Conservation (phyloP, 1,140 invertebrate species). For the Neodiprion pinetum region DNA sequence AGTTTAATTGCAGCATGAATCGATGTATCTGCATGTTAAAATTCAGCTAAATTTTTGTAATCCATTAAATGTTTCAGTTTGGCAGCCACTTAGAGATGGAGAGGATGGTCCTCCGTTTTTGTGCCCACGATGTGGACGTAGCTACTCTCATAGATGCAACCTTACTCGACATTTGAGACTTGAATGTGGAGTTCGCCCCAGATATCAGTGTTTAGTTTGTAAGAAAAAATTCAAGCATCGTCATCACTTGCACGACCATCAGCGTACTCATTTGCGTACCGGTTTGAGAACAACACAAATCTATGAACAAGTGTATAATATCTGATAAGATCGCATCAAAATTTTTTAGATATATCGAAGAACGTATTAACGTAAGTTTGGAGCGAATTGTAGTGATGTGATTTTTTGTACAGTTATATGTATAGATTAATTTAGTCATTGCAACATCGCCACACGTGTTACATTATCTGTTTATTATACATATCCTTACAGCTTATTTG, state of each 20-base stretch:
- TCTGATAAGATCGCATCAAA: too few species aligned
- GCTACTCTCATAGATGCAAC: conserved; percentile 56
- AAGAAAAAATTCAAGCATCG: conserved; percentile 61
- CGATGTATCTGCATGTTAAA: too few species aligned
- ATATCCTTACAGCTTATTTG: too few species aligned
- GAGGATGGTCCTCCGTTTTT: conserved; percentile 40
- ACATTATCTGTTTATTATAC: too few species aligned
- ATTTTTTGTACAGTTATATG: too few species aligned
- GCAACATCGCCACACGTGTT: too few species aligned
- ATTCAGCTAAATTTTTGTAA: conserved; percentile 8
- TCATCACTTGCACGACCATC: conserved; percentile 55
- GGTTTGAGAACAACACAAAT: background rate
- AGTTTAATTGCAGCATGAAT: too few species aligned
- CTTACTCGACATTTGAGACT: conserved; percentile 59
- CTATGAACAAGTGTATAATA: too few species aligned
- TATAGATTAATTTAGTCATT: too few species aligned
- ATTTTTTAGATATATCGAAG: too few species aligned
- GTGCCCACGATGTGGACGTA: conserved; percentile 57
- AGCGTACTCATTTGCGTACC: conserved; percentile 38
- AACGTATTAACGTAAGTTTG: too few species aligned
- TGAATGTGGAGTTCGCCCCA: conserved; percentile 65
- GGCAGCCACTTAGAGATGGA: conserved; percentile 31
- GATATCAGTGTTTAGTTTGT: conserved; percentile 62
- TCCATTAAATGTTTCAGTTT: conserved; percentile 44
- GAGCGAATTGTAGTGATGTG: too few species aligned